Percentiles rank a stretch among this genome's conserved stretches.
These are phyloP conservation scores for Phenganax stokvisi DNA, from an alignment of 92 coral and sea anemone species.

Conservation along the genomic window DNA sequence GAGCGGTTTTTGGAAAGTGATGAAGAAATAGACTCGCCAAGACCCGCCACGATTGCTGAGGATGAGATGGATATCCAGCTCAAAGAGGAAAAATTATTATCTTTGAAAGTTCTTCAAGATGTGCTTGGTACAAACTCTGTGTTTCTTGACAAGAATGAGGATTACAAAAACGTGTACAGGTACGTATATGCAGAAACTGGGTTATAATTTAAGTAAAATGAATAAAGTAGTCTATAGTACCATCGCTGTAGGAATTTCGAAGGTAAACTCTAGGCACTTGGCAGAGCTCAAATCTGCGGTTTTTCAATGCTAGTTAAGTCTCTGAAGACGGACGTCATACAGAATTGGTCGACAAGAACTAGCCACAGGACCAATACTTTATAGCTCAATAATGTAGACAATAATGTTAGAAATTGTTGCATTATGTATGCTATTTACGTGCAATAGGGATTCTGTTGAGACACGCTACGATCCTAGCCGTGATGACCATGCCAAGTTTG, in stretches of 20 bases:
- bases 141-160: slow-evolving; percentile 16
- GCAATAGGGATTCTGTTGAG: slow-evolving; percentile 53
- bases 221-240: no score
- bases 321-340: no score
- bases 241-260: no score
- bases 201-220: no score
- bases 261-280: no score
- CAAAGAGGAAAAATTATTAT: slow-evolving; percentile 60
- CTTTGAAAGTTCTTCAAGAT: slow-evolving; percentile 69
- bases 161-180: slow-evolving; percentile 36
- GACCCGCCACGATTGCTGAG: not conserved
- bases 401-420: not conserved
- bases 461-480: slow-evolving; percentile 83
- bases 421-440: not conserved
- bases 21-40: slow-evolving; percentile 43
- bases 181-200: not conserved
- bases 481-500: slow-evolving; percentile 81
- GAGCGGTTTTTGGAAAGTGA: slow-evolving; percentile 78
- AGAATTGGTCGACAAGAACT: no score
- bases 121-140: slow-evolving; percentile 53
- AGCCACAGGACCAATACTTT: not conserved
- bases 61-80: slow-evolving; percentile 59
- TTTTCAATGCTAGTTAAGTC: no score
- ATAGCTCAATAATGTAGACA: not conserved
- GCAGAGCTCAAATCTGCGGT: no score